Evolutionary conservation across 2,797 vertebrate species (phyloP), one percentile per base, ranked within the genome.

Genomic region (Spinus olivaceus): DNA sequence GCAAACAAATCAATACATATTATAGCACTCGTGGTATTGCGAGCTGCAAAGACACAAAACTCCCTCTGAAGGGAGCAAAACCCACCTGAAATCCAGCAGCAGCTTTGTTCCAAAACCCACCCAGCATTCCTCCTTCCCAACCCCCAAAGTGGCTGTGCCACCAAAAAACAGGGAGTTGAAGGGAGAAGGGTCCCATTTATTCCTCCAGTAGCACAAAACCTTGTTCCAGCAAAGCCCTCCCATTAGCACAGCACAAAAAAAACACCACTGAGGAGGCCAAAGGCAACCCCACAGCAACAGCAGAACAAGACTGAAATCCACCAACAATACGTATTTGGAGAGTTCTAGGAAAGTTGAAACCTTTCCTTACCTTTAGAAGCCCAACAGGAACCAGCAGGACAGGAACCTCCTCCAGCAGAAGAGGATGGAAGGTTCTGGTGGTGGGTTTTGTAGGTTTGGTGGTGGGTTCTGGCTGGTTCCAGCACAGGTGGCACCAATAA

Each of bases 1-100:
- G 84, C 85, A 92, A 97, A 95, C 88, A 91, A 92, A 96, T 96
- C 96, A 96, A 97, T 96, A 91, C 3, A 67, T 20, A 64, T 93
- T 71, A 81, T 1, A 87, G 64, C 64, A 63, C 78, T 69, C 35
- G 12, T 33, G 32, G 84, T 23, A 91, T 10, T 61, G 92, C 0
- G 0, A 95, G 59, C 11, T 56, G 67, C 64, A 92, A 39, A 92
- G 32, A 32, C 61, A 76, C 30, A 3, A 42, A 59, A 11, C 9
- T 56, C 19, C 39, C 18, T 71, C 37, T 32, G 16, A 56, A n/a
- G 28, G 30, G 28, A 72, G 8, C 16, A 51, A 66, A 88, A 15
- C 0, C 37, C 20, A 35, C 25, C 41, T 35, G 10, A 66, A 85
- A 65, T 2, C 18, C n/a, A 60, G 10, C 41, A 50, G 3, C 11